These are phyloP conservation scores for Lepas anatifera DNA, from an alignment of 2,888 invertebrate genomes.

Conservation along the genomic window DNA sequence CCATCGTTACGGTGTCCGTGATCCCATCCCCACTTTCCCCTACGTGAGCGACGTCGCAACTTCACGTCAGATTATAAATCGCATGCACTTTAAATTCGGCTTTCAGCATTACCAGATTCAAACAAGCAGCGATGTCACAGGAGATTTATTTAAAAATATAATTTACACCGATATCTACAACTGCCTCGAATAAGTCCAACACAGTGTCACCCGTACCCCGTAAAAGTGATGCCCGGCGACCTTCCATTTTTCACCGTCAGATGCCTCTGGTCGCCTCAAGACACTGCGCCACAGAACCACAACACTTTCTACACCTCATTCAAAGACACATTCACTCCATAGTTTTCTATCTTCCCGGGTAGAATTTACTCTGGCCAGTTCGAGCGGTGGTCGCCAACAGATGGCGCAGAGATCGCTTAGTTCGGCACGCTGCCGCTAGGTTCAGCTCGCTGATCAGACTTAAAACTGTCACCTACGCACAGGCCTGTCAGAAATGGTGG, in stretches of 20 bases:
- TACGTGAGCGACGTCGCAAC: too few species aligned
- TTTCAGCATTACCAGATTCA: too few species aligned
- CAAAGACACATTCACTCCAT: background rate
- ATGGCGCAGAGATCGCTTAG: too few species aligned
- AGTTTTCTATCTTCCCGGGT: background rate
- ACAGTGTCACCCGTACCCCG: background rate
- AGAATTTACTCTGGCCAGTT: background rate
- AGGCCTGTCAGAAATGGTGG: too few species aligned
- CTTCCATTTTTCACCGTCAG: background rate
- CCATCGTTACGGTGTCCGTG: too few species aligned
- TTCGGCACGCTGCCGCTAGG: too few species aligned
- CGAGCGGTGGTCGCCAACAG: background rate
- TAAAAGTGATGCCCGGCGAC: background rate
- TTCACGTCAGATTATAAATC: too few species aligned
- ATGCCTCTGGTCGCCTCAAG: background rate
- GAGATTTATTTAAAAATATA: conserved; percentile 9
- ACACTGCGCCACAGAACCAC: background rate
- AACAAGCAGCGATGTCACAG: background rate
- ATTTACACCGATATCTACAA: conserved; percentile 2
- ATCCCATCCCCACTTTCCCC: too few species aligned
- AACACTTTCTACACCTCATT: background rate
- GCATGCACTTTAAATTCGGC: too few species aligned
- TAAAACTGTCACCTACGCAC: too few species aligned
- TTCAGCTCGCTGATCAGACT: too few species aligned
- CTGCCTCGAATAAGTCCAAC: background rate